Conservation (phyloP, 2,113 vertebrate genomes). For the Astur gentilis region DNA sequence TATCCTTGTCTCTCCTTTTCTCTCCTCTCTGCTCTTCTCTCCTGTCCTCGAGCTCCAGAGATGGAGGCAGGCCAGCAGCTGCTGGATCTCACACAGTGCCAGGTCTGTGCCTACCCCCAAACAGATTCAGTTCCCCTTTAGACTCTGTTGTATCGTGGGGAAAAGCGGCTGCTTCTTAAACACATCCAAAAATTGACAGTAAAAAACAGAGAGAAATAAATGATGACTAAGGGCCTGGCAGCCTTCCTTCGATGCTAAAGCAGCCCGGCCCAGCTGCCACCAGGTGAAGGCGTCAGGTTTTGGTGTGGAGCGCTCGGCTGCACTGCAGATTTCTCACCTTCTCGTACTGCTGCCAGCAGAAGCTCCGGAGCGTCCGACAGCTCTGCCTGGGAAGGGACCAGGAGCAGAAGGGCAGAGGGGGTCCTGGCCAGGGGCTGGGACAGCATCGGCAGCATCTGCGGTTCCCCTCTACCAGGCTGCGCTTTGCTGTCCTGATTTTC, state of each 20-base stretch:
- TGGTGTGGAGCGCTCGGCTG: neutral
- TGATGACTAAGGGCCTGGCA: neutral
- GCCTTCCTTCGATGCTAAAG: neutral
- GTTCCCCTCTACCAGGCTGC: neutral
- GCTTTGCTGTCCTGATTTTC: neutral
- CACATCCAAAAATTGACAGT: neutral
- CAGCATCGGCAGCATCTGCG: neutral
- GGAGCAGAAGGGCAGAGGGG: neutral
- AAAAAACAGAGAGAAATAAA: neutral
- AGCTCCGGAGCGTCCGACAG: neutral
- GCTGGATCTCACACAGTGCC: neutral
- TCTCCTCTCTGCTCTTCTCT: neutral
- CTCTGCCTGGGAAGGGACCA: neutral
- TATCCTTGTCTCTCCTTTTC: too few relatives aligned
- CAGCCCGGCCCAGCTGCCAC: neutral
- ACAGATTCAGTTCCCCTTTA: neutral
- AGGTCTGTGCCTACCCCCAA: neutral
- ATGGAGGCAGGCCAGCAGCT: neutral
- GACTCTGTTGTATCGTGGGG: neutral
- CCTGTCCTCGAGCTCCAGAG: too few relatives aligned
- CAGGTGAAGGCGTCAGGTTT: neutral
- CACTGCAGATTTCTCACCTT: neutral
- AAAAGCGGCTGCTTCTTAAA: neutral
- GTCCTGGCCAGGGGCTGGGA: neutral
- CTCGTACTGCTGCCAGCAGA: too few relatives aligned